Evolutionary conservation across 1,140 invertebrate species (phyloP), one percentile per base, ranked within the genome.

Genomic region (Aphidius gifuensis): DNA sequence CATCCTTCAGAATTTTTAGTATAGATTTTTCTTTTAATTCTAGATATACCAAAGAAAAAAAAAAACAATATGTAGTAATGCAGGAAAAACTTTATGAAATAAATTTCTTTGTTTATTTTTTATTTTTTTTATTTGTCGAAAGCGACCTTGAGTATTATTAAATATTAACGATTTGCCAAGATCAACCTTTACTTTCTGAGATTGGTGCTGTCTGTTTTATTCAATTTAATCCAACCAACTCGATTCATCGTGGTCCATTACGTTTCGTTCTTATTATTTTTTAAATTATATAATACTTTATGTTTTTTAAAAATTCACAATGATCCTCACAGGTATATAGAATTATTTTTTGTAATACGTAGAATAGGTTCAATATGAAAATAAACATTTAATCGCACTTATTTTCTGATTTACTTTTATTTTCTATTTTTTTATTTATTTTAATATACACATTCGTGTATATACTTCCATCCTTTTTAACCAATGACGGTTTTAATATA

Each of bases 201-300:
- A 75, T 75, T 75, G 72, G 64, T 65, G 59, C 60, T 66, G 53
- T 71, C 66, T 74, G 68, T 72, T 73, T 75, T 75, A 75, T 75
- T 75, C 70, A 75, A 74, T 74, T 73, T 68, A 69, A 75, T 75
- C 66, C 60, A 32, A 59, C 63, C 49, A 60, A 32, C 23, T 32
- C 57, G 64, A 64, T 57, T 64, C 58, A 54, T 46, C 57, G 23
- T 43, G 53, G 64, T 60, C 67, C 66, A 72, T 71, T 72, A 66
- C 68, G 69, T 62, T 42, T 54, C 47, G 40, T 7, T 16, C 56
- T 62, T 57, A 61, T 62, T 68, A 46, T 21, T 47, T 46, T 42
- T 54, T 49, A 16, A 32, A 32, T 32, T 32, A 32, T 32, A 32
- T 2, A 3, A 32, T 32, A 32, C 23, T 32, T 32, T 32, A 32